Conservation (phyloP, 2,113 vertebrate species). For the Myotis lucifugus region DNA sequence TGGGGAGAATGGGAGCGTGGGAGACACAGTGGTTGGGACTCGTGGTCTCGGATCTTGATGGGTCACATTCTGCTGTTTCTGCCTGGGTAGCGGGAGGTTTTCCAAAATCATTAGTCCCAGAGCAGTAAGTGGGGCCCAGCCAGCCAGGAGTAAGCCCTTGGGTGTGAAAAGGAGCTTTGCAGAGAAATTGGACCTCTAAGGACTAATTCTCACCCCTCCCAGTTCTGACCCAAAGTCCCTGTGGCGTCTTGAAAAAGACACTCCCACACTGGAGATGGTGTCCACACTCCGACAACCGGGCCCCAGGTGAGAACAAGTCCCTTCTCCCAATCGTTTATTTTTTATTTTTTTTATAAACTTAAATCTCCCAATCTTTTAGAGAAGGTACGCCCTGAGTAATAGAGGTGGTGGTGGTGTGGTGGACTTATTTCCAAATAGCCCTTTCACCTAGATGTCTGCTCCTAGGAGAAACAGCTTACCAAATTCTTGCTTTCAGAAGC, state of each 20-base stretch:
- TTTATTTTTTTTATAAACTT: no score
- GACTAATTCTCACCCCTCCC: not conserved
- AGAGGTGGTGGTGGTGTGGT: no score
- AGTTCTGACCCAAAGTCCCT: not conserved
- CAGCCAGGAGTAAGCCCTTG: not conserved
- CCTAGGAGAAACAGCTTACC: not conserved
- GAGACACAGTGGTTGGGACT: not conserved
- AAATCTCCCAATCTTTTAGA: not conserved
- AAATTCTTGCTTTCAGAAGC: not conserved
- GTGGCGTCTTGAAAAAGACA: not conserved
- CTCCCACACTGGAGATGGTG: not conserved
- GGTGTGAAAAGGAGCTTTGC: not conserved
- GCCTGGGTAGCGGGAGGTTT: not conserved
- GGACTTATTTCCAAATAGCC: not conserved
- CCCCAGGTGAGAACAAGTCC: slow-evolving; percentile 37
- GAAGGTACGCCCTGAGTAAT: not conserved
- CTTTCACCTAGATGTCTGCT: not conserved
- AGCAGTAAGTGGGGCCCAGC: not conserved
- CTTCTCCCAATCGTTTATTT: not conserved
- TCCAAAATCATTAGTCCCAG: not conserved
- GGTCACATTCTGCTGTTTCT: not conserved
- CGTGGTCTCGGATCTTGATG: not conserved
- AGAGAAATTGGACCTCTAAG: not conserved
- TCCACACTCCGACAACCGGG: not conserved
- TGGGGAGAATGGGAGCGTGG: not conserved